phyloP scores from a whole-genome alignment of 2,113 vertebrate species.

The Zootoca vivipara region DNA sequence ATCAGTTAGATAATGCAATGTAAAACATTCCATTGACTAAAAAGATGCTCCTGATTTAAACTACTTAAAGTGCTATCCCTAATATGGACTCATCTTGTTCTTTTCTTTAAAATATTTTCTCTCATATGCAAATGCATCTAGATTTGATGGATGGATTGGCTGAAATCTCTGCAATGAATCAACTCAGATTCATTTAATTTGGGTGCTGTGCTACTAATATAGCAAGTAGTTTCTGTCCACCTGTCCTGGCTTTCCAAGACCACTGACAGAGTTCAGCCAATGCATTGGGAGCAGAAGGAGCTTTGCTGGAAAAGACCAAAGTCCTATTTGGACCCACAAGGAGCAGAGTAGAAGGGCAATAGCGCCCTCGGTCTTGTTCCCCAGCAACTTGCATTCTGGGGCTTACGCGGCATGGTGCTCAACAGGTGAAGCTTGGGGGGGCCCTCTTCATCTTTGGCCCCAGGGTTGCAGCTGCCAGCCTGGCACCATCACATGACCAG shows the following conservation, averaged over 20 bases:
- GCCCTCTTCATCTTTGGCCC: background rate
- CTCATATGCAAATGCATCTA: too few species aligned
- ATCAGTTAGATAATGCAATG: background rate
- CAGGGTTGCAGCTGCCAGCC: too few species aligned
- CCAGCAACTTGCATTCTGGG: background rate
- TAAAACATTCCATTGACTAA: background rate
- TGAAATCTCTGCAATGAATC: too few species aligned
- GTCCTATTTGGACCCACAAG: background rate
- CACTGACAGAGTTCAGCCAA: background rate
- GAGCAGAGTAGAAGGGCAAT: background rate
- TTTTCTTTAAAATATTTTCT: too few species aligned
- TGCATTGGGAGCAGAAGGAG: background rate
- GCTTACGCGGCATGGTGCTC: background rate
- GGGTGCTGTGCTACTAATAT: background rate
- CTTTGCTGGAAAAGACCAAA: background rate
- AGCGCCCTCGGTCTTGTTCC: background rate
- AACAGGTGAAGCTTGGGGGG: background rate
- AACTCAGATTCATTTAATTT: too few species aligned
- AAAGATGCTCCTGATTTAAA: background rate
- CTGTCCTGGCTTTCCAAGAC: background rate
- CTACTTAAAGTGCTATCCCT: too few species aligned
- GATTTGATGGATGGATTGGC: too few species aligned
- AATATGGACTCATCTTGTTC: too few species aligned
- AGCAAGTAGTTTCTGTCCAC: background rate
- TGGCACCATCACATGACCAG: background rate